Evolutionary conservation across 2,113 vertebrate genomes (phyloP).

Genomic region (Cynoglossus semilaevis): DNA sequence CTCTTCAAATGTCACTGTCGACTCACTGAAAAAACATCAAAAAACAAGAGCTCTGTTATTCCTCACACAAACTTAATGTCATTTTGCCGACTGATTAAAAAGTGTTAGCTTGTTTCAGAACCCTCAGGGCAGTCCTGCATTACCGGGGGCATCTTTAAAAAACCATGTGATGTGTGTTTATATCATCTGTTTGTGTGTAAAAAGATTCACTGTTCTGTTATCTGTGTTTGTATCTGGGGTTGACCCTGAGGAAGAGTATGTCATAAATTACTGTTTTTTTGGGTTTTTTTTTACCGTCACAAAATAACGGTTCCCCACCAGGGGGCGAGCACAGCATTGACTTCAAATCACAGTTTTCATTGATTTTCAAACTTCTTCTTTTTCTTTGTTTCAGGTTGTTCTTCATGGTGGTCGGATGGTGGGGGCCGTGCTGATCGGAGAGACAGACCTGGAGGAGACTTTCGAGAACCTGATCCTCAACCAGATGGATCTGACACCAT

Average conservation of each 20-base stretch:
- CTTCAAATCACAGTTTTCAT: not conserved
- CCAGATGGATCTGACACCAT: constrained; percentile 91
- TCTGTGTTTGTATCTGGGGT: not conserved
- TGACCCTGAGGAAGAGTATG: not conserved
- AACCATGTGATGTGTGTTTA: constrained; percentile 5
- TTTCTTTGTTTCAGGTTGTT: constrained; percentile 66
- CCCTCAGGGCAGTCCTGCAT: not conserved
- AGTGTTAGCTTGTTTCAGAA: not conserved
- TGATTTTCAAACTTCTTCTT: too few relatives aligned
- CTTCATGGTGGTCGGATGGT: constrained; percentile 87
- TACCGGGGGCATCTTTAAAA: not conserved
- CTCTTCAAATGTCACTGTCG: too few relatives aligned
- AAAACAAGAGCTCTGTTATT: constrained; percentile 6
- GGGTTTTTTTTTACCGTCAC: too few relatives aligned
- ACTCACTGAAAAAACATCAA: too few relatives aligned
- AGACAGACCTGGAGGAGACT: constrained; percentile 94
- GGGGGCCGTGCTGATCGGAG: constrained; percentile 91
- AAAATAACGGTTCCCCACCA: too few relatives aligned
- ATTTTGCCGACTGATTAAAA: too few relatives aligned
- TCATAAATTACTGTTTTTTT: too few relatives aligned
- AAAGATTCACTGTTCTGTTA: constrained; percentile 5
- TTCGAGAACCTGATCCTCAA: constrained; percentile 98
- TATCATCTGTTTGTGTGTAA: not conserved
- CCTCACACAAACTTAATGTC: not conserved
- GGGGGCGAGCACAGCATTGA: not conserved